These are phyloP conservation scores for Morbakka virulenta DNA, from an alignment of 30 jellyfish, hydroid and myxozoan genomes.

Conservation along the genomic window DNA sequence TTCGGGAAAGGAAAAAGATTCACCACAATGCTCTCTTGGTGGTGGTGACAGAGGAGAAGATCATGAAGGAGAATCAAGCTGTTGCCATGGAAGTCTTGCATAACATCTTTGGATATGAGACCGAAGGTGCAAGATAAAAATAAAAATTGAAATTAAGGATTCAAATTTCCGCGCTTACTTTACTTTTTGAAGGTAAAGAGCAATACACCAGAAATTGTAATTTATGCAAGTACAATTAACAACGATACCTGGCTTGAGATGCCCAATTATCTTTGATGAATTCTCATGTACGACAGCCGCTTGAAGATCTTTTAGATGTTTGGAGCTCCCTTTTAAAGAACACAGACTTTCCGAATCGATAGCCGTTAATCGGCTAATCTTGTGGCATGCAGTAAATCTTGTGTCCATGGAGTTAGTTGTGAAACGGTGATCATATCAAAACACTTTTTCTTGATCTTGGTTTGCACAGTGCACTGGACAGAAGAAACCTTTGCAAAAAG, in stretches of 20 bases:
- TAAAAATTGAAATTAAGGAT: background rate
- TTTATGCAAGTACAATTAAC: conserved; percentile 34
- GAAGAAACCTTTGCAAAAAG: conserved; percentile 42
- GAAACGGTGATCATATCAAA: conserved; percentile 22
- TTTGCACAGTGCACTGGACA: conserved; percentile 46
- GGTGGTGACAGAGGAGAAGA: background rate
- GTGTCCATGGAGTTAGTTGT: conserved; percentile 25
- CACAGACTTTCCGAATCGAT: background rate
- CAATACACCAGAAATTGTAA: background rate
- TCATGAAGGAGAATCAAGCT: conserved; percentile 18
- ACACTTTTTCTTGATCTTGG: conserved; percentile 17
- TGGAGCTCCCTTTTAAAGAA: background rate
- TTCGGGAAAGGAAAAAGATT: background rate
- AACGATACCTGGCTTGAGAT: conserved; percentile 4
- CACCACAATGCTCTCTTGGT: background rate
- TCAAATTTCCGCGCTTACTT: background rate
- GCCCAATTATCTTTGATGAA: conserved; percentile 20
- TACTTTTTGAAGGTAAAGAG: background rate
- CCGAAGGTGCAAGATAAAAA: conserved; percentile 2
- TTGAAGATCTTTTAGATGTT: background rate
- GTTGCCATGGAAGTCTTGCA: conserved; percentile 24
- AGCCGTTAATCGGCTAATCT: background rate
- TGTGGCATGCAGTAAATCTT: conserved; percentile 8
- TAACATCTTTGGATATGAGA: conserved; percentile 2
- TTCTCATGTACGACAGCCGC: conserved; percentile 16